Evolutionary conservation across 2,113 vertebrate genomes (phyloP).

Genomic region (Egretta garzetta): DNA sequence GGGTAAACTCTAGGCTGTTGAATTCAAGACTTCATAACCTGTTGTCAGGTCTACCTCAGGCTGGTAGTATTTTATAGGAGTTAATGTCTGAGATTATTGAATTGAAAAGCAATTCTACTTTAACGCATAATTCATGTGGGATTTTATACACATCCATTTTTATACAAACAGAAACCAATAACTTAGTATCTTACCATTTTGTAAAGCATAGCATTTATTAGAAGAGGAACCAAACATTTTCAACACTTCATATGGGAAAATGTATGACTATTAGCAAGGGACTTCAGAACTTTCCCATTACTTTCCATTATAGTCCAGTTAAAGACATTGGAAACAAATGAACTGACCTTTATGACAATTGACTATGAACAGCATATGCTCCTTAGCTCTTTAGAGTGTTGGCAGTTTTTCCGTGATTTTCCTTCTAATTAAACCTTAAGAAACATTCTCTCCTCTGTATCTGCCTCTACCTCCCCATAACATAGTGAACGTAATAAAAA

Average conservation of each 20-base stretch:
- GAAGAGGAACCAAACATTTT: constrained; percentile 3
- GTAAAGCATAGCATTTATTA: not conserved
- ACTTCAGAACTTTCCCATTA: constrained; percentile 8
- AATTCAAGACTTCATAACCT: not conserved
- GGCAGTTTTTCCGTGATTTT: not conserved
- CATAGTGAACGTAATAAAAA: not conserved
- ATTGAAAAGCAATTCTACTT: not conserved
- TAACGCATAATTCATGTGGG: not conserved
- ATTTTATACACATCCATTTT: not conserved
- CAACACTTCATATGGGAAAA: not conserved
- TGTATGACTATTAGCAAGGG: not conserved
- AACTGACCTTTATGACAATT: not conserved
- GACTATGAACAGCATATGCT: not conserved
- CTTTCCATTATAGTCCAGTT: not conserved
- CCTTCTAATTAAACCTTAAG: not conserved
- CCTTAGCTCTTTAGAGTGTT: not conserved
- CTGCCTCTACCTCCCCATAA: rapidly evolving
- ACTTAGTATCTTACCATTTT: not conserved
- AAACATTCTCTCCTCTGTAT: not conserved
- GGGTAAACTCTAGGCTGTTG: not conserved
- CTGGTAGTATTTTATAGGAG: not conserved
- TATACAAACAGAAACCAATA: not conserved
- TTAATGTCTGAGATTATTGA: not conserved
- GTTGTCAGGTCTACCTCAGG: not conserved
- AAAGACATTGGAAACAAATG: not conserved